Evolutionary conservation across 2,888 invertebrate genomes (phyloP).

Genomic region (Drosophila kuntzei): DNA sequence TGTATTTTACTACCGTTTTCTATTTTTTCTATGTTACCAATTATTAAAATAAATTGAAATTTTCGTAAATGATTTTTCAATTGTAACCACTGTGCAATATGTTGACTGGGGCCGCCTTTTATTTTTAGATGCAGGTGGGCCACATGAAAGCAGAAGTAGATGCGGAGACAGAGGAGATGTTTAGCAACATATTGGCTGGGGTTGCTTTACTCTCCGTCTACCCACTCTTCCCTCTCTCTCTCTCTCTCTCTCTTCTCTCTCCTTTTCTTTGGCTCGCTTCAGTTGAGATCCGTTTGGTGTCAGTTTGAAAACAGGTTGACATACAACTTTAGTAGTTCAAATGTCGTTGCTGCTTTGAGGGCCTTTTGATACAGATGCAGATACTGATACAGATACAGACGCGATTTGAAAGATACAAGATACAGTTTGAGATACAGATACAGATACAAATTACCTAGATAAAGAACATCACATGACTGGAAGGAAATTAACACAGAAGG

Average conservation of each 20-base stretch:
- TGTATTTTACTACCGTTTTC: no score
- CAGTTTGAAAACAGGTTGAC: constrained; percentile 70
- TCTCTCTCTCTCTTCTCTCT: background rate
- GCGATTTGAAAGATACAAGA: background rate
- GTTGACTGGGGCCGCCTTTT: constrained; percentile 18
- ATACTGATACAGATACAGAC: background rate
- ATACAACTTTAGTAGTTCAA: constrained; percentile 66
- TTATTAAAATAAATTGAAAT: no score
- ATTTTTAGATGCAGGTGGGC: constrained; percentile 60
- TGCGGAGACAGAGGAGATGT: background rate
- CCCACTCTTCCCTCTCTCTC: background rate
- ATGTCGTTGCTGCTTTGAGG: constrained; percentile 38
- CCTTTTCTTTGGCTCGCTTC: constrained; percentile 20
- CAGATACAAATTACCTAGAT: constrained; percentile 36
- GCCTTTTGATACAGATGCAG: constrained; percentile 13
- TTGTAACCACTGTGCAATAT: constrained; percentile 17
- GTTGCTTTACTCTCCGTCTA: background rate
- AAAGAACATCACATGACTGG: constrained; percentile 32
- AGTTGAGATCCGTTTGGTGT: constrained; percentile 39
- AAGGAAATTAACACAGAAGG: constrained; percentile 31
- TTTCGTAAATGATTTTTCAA: background rate
- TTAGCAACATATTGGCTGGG: constrained; percentile 34
- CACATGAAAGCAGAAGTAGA: constrained; percentile 23
- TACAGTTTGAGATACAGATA: background rate
- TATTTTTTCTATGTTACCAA: no score